Percentiles rank a stretch among this genome's conserved stretches.
phyloP scores from a whole-genome alignment of 2,888 invertebrate species.

The Mellilla xanthometata region DNA sequence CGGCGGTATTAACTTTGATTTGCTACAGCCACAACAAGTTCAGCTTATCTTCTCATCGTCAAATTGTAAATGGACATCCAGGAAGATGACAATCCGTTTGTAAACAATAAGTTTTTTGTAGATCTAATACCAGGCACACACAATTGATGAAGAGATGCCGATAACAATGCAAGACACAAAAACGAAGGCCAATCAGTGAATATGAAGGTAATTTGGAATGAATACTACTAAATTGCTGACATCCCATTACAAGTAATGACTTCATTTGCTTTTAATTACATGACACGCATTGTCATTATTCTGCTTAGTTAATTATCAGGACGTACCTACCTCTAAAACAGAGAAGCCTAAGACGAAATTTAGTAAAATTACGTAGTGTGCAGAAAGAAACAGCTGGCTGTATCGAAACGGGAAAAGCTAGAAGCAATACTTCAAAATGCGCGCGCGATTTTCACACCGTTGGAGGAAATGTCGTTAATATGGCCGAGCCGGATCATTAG shows the following conservation, averaged over 20 bases:
- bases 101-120: slow-evolving; percentile 33
- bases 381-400: too few relatives aligned
- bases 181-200: slow-evolving; percentile 14
- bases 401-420: background rate
- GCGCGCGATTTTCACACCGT: slow-evolving; percentile 9
- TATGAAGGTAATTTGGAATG: slow-evolving; percentile 9
- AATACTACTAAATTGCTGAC: slow-evolving; percentile 14
- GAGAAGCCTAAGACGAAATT: background rate
- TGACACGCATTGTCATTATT: slow-evolving; percentile 1
- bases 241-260: slow-evolving; percentile 10
- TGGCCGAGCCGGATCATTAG: slow-evolving; percentile 5
- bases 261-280: slow-evolving; percentile 7
- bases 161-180: slow-evolving; percentile 13
- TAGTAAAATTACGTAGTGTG: too few relatives aligned
- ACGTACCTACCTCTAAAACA: background rate
- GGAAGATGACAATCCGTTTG: slow-evolving; percentile 20
- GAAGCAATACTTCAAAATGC: slow-evolving; percentile 1
- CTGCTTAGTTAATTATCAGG: background rate
- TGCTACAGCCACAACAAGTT: background rate
- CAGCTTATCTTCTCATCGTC: slow-evolving; percentile 3
- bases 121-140: slow-evolving; percentile 32
- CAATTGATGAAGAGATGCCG: slow-evolving; percentile 22
- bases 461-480: slow-evolving; percentile 13
- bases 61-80: slow-evolving; percentile 18
- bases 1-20: too few relatives aligned